Conservation (phyloP, 2,113 vertebrate genomes). For the Bufo bufo region DNA sequence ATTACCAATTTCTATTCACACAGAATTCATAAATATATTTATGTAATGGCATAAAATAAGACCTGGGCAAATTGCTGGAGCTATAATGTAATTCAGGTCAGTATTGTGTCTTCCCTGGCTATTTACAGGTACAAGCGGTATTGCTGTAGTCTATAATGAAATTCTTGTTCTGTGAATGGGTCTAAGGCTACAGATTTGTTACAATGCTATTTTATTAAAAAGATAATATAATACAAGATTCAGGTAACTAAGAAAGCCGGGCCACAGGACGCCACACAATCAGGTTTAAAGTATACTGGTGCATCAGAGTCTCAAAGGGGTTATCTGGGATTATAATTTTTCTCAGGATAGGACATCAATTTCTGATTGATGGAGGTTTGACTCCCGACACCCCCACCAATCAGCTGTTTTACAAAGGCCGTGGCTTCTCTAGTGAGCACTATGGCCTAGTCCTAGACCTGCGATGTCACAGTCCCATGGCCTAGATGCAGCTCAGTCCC, state of each 20-base stretch:
- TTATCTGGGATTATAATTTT: too few species aligned
- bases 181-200: background rate
- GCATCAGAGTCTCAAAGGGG: background rate
- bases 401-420: too few species aligned
- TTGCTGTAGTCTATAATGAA: background rate
- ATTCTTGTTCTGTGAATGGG: background rate
- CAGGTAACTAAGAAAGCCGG: background rate
- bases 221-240: background rate
- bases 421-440: too few species aligned
- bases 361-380: too few species aligned
- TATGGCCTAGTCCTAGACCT: too few species aligned
- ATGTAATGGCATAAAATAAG: conserved; percentile 31
- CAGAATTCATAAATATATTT: conserved; percentile 45
- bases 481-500: too few species aligned
- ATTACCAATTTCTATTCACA: conserved; percentile 29
- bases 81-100: conserved; percentile 32
- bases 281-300: too few species aligned
- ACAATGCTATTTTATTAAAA: background rate
- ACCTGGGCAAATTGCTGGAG: conserved; percentile 12
- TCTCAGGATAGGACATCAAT: too few species aligned
- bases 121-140: conserved; percentile 27
- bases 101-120: conserved; percentile 28
- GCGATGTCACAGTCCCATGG: too few species aligned
- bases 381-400: too few species aligned
- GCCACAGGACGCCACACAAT: too few species aligned